Evolutionary conservation across 2,888 invertebrate genomes (phyloP).

Genomic region (Andricus quercusramuli): DNA sequence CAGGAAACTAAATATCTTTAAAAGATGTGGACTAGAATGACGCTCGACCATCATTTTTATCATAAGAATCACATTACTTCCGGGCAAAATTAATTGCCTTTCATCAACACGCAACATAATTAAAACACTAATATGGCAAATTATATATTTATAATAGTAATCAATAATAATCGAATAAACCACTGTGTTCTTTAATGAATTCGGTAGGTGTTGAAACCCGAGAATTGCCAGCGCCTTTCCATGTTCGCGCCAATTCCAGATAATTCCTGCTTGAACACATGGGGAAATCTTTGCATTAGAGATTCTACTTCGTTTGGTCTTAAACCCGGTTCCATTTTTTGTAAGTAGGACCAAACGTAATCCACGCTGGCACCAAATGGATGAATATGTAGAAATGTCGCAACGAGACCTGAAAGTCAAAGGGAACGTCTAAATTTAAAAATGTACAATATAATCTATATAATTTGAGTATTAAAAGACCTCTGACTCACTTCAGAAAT

Average conservation of each 20-base stretch:
- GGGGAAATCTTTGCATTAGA: conserved; percentile 88
- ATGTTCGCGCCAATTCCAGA: conserved; percentile 92
- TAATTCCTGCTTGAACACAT: conserved; percentile 89
- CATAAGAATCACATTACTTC: conserved; percentile 2
- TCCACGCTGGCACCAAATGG: conserved; percentile 95
- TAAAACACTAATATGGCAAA: conserved; percentile 36
- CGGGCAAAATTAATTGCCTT: conserved; percentile 7
- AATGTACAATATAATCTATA: background rate
- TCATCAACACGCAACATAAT: background rate
- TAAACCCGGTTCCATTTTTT: conserved; percentile 87
- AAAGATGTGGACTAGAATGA: conserved; percentile 33
- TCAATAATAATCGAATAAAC: background rate
- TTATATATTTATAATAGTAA: background rate
- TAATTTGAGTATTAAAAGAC: background rate
- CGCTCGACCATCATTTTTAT: conserved; percentile 2
- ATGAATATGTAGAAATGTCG: conserved; percentile 95
- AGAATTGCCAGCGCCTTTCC: conserved; percentile 92
- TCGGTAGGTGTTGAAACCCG: conserved; percentile 82
- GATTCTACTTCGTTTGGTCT: conserved; percentile 88
- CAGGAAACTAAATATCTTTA: background rate
- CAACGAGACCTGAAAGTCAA: conserved; percentile 83
- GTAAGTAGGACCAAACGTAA: conserved; percentile 94
- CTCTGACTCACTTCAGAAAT: no score
- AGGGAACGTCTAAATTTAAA: background rate
- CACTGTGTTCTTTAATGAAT: conserved; percentile 62